phyloP scores from a whole-genome alignment of 2,113 vertebrate species.

The Malurus elegans region DNA sequence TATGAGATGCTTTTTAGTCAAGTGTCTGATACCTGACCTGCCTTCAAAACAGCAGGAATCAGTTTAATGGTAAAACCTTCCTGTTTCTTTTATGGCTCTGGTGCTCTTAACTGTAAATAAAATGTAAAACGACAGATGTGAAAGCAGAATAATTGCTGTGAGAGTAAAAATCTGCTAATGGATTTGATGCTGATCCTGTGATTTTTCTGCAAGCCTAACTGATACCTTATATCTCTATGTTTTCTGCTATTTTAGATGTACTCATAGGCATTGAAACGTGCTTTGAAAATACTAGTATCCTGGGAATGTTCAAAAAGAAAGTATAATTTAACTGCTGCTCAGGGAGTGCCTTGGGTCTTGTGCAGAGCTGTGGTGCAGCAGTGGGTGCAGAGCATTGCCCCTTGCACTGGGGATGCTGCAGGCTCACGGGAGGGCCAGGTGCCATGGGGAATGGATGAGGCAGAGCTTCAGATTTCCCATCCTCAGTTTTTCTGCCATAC shows the following conservation, averaged over 20 bases:
- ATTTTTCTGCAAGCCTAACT: background rate
- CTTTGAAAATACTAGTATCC: background rate
- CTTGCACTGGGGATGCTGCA: accelerated
- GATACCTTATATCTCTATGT: background rate
- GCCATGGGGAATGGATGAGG: accelerated
- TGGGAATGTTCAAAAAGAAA: background rate
- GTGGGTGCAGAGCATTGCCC: accelerated
- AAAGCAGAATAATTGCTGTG: background rate
- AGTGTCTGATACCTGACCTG: background rate
- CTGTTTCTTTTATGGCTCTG: background rate
- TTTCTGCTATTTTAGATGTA: background rate
- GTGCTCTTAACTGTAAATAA: background rate
- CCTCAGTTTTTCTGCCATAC: background rate
- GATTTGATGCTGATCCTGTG: background rate
- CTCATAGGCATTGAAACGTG: background rate
- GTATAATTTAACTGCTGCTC: background rate
- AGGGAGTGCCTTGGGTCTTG: accelerated
- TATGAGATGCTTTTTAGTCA: background rate
- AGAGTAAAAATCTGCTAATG: background rate
- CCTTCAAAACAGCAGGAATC: background rate
- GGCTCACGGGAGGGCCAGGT: accelerated
- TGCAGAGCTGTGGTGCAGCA: background rate
- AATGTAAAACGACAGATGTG: background rate
- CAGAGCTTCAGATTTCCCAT: background rate
- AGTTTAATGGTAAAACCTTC: background rate